These are phyloP conservation scores for Ornithorhynchus anatinus DNA, from an alignment of 2,113 vertebrate species.

Conservation along the genomic window DNA sequence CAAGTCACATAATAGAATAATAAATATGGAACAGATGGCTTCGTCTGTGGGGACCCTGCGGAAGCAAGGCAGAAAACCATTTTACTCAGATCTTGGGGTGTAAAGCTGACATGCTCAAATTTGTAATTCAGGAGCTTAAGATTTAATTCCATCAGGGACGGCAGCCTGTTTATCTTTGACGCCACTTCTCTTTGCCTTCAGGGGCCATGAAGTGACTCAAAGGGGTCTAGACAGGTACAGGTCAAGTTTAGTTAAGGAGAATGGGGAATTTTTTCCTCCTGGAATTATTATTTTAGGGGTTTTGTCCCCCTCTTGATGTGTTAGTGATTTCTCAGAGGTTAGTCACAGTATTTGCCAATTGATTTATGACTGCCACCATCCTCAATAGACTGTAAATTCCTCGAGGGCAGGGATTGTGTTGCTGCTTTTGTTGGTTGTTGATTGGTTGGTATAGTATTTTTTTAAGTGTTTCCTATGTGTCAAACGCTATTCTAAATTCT, in stretches of 20 bases:
- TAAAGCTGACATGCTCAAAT: slow-evolving; percentile 40
- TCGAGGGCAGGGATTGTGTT: too few species aligned
- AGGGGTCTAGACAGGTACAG: slow-evolving; percentile 7
- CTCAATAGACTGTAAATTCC: too few species aligned
- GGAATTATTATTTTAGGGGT: too few species aligned
- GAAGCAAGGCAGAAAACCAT: slow-evolving; percentile 53
- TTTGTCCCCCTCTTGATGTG: too few species aligned
- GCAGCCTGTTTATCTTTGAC: neutral
- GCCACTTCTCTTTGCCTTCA: slow-evolving; percentile 16
- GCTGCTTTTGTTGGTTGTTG: too few species aligned
- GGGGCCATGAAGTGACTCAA: slow-evolving; percentile 29
- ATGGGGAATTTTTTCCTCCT: too few species aligned
- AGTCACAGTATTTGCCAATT: too few species aligned
- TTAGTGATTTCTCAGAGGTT: too few species aligned
- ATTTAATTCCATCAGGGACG: slow-evolving; percentile 18
- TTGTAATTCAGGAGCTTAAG: slow-evolving; percentile 30
- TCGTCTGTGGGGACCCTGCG: slow-evolving; percentile 44
- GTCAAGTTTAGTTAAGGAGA: neutral
- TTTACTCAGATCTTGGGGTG: slow-evolving; percentile 14
- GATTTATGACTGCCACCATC: too few species aligned
- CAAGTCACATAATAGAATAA: slow-evolving; percentile 50
- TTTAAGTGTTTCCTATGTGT: too few species aligned
- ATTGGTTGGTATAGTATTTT: too few species aligned
- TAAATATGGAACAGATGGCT: slow-evolving; percentile 65
- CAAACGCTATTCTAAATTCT: too few species aligned